These are phyloP conservation scores for Molossus molossus DNA, from an alignment of 2,797 vertebrate genomes.

Conservation along the genomic window DNA sequence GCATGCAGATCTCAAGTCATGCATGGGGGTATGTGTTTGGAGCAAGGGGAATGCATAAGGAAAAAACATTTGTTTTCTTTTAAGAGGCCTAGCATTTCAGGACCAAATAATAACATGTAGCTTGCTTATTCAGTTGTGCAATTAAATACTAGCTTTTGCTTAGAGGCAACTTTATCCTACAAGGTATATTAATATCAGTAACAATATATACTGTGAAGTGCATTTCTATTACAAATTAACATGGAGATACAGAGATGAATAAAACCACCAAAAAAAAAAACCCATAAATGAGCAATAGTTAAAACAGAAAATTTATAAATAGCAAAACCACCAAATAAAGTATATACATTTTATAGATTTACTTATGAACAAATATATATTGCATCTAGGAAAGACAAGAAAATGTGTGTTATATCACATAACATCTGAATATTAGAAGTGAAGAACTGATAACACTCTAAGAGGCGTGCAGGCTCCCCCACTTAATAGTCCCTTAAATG, in stretches of 20 bases:
- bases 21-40: conserved; percentile 56
- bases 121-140: conserved; percentile 84
- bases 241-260: conserved; percentile 78
- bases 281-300: conserved; percentile 85
- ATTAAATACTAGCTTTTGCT: conserved; percentile 86
- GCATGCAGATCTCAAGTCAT: conserved; percentile 72
- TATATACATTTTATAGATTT: conserved; percentile 91
- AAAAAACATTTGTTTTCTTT: conserved; percentile 63
- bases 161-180: conserved; percentile 82
- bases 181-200: conserved; percentile 87
- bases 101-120: conserved; percentile 80
- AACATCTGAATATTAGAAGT: conserved; percentile 83
- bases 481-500: conserved; percentile 64
- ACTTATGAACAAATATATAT: conserved; percentile 91
- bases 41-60: not conserved
- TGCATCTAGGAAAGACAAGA: conserved; percentile 88
- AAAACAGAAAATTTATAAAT: conserved; percentile 91
- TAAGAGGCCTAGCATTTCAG: conserved; percentile 76
- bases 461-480: conserved; percentile 83
- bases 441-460: conserved; percentile 86
- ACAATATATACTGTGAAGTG: conserved; percentile 85
- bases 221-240: conserved; percentile 85
- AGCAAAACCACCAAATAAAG: conserved; percentile 91
- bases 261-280: conserved; percentile 76
- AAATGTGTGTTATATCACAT: conserved; percentile 86